Percentiles rank a stretch among this genome's conserved stretches.
Conservation (phyloP, 1,140 invertebrate species). For the Aphis gossypii region DNA sequence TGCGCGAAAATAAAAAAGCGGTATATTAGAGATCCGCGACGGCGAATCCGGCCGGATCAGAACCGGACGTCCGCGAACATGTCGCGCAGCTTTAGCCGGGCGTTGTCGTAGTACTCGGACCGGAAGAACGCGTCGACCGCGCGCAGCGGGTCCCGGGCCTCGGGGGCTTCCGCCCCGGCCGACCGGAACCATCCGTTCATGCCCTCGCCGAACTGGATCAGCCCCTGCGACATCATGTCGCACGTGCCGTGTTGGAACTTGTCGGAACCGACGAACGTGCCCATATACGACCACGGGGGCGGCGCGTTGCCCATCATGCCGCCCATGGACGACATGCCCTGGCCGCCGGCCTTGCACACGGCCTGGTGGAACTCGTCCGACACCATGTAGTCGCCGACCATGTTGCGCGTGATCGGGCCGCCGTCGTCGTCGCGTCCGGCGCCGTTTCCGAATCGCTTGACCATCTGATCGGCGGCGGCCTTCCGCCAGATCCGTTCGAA, state of each 20-base stretch:
- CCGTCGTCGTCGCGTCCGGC: background rate
- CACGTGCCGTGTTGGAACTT: conserved; percentile 40
- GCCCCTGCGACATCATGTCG: conserved; percentile 28
- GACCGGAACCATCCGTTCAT: conserved; percentile 24
- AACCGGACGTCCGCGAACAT: conserved; percentile 41
- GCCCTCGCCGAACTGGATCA: background rate
- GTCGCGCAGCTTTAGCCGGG: background rate
- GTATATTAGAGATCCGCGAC: background rate
- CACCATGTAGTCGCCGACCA: conserved; percentile 43
- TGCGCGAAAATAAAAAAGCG: too few species aligned
- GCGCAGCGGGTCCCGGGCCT: background rate
- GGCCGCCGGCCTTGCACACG: background rate
- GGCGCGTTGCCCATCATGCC: conserved; percentile 12
- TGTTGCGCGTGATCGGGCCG: background rate
- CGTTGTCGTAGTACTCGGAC: background rate
- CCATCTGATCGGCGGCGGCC: background rate
- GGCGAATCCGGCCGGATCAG: background rate
- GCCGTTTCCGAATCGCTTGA: background rate
- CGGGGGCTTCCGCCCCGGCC: background rate
- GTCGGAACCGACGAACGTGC: conserved; percentile 39
- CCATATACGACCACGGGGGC: conserved; percentile 28
- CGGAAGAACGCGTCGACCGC: conserved; percentile 39
- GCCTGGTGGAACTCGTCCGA: conserved; percentile 27
- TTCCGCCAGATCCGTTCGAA: conserved; percentile 32
- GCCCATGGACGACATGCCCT: conserved; percentile 31